Evolutionary conservation across 2,113 vertebrate species (phyloP), one percentile per base, ranked within the genome.

Genomic region (Melierax canorus): DNA sequence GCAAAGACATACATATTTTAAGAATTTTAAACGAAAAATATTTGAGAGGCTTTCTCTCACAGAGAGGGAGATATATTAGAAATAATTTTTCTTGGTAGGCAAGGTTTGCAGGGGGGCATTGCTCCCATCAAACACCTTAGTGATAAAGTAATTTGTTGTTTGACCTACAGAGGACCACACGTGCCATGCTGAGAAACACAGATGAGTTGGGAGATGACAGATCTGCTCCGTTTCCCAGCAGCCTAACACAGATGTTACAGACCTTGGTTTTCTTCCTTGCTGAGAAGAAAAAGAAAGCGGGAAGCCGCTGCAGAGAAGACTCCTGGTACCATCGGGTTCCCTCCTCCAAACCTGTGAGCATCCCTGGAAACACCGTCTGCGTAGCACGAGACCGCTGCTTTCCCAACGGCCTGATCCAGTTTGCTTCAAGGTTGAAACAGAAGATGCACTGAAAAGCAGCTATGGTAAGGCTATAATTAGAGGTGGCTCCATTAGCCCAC

Each of bases 371-470:
- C 30, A 9, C 23, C 3, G 0, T 5, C 43, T 34, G 21, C 1
- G 1, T 60, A 30, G 51, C 45, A 23, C 2, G 4, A 12, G 32
- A 32, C 11, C 3, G 1, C 32, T 50, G 73, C 66, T 58, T 21
- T 62, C 55, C n/a, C 48, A 11, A 7, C 15, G 0, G 12, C 19
- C 43, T 26, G 50, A 11, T 6, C 0, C 5, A 24, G 12, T 16
- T n/a, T 19, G n/a, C 48, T 38, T 23, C 69, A 20, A 34, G 30
- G 39, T 1, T 63, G 55, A 29, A 62, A 7, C 32, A 13, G 71
- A n/a, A 24, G 36, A 27, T 9, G 71, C 10, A 3, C 19, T 6
- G 32, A 43, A n/a, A 51, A 72, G n/a, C 34, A 9, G 19, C 24
- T 20, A 13, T 1, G 7, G 34, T 3, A 14, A 43, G 29, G 10